These are phyloP conservation scores for Cylindroiulus punctatus DNA, from an alignment of 2,888 invertebrate species.

Conservation along the genomic window DNA sequence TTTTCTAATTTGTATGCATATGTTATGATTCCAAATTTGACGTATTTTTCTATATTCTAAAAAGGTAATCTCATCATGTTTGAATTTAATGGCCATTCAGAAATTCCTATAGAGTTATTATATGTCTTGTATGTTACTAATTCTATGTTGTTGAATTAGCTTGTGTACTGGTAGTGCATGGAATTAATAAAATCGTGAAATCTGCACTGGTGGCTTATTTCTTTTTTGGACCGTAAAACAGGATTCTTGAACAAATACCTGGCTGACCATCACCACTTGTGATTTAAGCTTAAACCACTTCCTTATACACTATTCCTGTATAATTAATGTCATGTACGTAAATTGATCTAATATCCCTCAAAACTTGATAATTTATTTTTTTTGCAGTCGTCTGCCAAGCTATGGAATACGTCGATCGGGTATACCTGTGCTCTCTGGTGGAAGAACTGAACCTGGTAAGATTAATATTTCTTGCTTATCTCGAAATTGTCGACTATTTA, in stretches of 20 bases:
- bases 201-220: slow-evolving; percentile 1
- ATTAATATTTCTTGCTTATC: slow-evolving; percentile 27
- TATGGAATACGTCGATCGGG: slow-evolving; percentile 58
- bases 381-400: slow-evolving; percentile 59
- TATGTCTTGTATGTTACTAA: neutral
- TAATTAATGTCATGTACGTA: neutral
- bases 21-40: neutral
- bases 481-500: neutral
- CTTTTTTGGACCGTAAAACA: neutral
- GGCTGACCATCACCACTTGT: slow-evolving; percentile 10
- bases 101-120: neutral
- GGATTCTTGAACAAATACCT: neutral
- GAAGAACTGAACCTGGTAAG: slow-evolving; percentile 60
- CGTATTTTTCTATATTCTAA: neutral
- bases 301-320: neutral
- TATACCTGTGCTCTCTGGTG: slow-evolving; percentile 59
- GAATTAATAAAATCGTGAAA: slow-evolving; percentile 25
- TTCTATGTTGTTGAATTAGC: slow-evolving; percentile 14
- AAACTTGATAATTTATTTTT: slow-evolving; percentile 53
- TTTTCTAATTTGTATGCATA: neutral
- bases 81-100: neutral
- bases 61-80: neutral
- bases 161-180: slow-evolving; percentile 43
- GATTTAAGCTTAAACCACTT: neutral
- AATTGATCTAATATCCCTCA: neutral